Conservation (phyloP, 2,113 vertebrate genomes). For the Scomber japonicus region DNA sequence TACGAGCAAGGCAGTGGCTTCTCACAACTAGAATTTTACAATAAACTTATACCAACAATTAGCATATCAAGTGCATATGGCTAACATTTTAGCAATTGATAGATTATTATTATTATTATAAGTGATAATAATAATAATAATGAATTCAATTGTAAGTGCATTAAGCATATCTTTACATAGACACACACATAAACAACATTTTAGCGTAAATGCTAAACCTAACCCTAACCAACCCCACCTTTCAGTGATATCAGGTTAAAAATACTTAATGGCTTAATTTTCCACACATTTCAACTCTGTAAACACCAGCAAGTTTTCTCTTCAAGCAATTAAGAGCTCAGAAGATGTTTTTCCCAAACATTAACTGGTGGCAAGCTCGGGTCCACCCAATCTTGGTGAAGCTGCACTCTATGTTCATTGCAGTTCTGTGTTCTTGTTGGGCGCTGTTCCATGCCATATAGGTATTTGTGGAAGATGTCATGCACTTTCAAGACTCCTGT, state of each 20-base stretch:
- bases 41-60: neutral
- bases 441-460: conserved; percentile 3
- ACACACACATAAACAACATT: too few relatives aligned
- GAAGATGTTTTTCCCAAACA: neutral
- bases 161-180: too few relatives aligned
- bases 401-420: conserved; percentile 11
- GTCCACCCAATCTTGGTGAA: neutral
- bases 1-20: too few relatives aligned
- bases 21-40: too few relatives aligned
- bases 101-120: neutral
- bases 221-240: neutral
- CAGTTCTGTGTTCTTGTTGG: conserved; percentile 1
- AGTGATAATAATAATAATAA: too few relatives aligned
- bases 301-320: neutral
- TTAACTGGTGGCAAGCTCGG: neutral
- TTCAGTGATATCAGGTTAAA: neutral
- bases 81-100: neutral
- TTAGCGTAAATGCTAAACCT: too few relatives aligned
- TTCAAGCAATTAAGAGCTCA: neutral
- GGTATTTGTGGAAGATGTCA: conserved; percentile 29
- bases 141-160: too few relatives aligned
- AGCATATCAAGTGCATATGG: neutral
- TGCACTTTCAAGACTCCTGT: conserved; percentile 21
- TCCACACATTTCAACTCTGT: neutral
- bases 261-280: neutral